These are phyloP conservation scores for Antedon mediterranea DNA, from an alignment of 53 echinoderm and acorn worm genomes.

Conservation along the genomic window DNA sequence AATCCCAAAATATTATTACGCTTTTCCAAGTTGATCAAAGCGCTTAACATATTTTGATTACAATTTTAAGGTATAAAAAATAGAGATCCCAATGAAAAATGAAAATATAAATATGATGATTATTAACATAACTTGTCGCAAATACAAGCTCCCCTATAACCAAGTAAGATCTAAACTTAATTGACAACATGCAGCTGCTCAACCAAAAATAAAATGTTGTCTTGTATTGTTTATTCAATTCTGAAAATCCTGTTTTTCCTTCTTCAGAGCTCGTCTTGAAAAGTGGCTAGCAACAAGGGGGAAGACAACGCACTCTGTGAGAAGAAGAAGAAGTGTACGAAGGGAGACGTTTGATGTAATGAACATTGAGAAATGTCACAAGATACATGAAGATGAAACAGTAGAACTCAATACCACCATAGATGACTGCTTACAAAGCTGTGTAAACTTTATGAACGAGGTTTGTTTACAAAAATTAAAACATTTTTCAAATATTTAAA, in stretches of 20 bases:
- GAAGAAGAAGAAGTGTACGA: neutral
- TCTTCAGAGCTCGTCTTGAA: constrained; percentile 39
- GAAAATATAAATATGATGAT: too few relatives aligned
- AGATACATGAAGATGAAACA: neutral
- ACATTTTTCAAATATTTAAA: too few relatives aligned
- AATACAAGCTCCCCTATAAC: too few relatives aligned
- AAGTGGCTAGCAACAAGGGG: constrained; percentile 61
- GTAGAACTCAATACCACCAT: neutral
- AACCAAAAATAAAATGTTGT: neutral
- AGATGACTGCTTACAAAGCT: constrained; percentile 9
- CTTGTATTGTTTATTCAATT: too few relatives aligned
- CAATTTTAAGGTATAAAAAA: too few relatives aligned
- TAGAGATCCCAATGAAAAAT: too few relatives aligned
- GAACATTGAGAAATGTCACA: neutral
- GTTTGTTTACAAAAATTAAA: neutral
- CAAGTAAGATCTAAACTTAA: too few relatives aligned
- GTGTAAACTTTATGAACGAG: constrained; percentile 12
- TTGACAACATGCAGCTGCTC: too few relatives aligned
- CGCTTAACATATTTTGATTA: too few relatives aligned
- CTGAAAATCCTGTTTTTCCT: neutral
- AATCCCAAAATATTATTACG: too few relatives aligned
- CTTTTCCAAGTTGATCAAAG: too few relatives aligned
- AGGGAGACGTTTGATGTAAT: constrained; percentile 9
- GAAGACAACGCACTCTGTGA: constrained; percentile 34
- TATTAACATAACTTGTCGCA: too few relatives aligned